These are phyloP conservation scores for Uloborus diversus DNA, from an alignment of 1,140 invertebrate species.

Conservation along the genomic window DNA sequence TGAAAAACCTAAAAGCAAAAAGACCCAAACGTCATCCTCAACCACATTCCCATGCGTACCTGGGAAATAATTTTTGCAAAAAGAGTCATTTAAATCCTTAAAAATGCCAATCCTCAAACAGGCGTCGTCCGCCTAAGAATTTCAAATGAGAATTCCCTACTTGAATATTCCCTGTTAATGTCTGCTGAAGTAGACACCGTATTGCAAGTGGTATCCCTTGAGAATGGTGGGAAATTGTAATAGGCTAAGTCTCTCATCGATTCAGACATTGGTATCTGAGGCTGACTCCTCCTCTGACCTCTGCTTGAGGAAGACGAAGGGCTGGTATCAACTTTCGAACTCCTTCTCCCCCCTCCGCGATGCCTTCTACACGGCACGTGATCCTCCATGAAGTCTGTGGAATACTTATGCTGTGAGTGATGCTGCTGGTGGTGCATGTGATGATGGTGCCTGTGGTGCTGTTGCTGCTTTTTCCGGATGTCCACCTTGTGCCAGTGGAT, in stretches of 20 bases:
- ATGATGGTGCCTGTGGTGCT: slow-evolving; percentile 20
- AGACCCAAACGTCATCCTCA: too few relatives aligned
- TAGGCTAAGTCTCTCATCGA: slow-evolving; percentile 61
- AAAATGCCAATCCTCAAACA: slow-evolving; percentile 64
- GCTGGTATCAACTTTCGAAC: slow-evolving; percentile 41
- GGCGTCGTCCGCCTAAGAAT: slow-evolving; percentile 69
- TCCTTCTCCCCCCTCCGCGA: slow-evolving; percentile 34
- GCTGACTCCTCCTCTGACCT: not conserved
- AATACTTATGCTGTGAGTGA: not conserved
- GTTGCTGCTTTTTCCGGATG: slow-evolving; percentile 62
- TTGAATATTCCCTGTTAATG: slow-evolving; percentile 67
- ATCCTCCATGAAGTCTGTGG: slow-evolving; percentile 17
- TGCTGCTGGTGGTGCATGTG: not conserved
- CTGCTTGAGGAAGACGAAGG: slow-evolving; percentile 37
- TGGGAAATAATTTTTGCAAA: too few relatives aligned
- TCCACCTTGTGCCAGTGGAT: slow-evolving; percentile 77
- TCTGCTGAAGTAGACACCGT: slow-evolving; percentile 71
- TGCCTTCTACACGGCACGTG: slow-evolving; percentile 48
- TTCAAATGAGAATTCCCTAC: slow-evolving; percentile 63
- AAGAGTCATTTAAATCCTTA: too few relatives aligned
- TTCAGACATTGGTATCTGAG: slow-evolving; percentile 55
- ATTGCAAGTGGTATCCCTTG: slow-evolving; percentile 68
- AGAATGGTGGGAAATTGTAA: slow-evolving; percentile 62
- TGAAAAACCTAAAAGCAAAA: too few relatives aligned
- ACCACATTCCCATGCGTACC: too few relatives aligned